phyloP scores from a whole-genome alignment of 1,140 invertebrate species.

The Caenorhabditis inopinata region DNA sequence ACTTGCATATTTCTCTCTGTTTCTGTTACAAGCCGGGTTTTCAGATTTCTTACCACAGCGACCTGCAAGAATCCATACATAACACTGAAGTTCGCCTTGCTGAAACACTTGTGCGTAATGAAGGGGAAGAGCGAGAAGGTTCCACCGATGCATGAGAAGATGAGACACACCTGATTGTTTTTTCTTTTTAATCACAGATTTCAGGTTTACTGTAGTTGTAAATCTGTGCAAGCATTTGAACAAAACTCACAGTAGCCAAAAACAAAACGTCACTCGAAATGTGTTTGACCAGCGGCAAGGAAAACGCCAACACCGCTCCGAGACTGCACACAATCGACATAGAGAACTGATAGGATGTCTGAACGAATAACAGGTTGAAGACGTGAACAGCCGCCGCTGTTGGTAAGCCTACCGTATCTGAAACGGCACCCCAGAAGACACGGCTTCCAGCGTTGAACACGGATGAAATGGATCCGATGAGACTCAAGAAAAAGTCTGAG shows the following conservation, averaged over 20 bases:
- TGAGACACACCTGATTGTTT: constrained; percentile 44
- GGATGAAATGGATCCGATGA: constrained; percentile 69
- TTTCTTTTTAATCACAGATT: no score
- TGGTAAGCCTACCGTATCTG: constrained; percentile 59
- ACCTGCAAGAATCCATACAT: constrained; percentile 45
- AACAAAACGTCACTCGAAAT: constrained; percentile 38
- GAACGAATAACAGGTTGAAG: neutral
- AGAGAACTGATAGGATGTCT: constrained; percentile 44
- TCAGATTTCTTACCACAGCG: constrained; percentile 40
- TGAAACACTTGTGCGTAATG: constrained; percentile 47
- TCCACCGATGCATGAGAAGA: constrained; percentile 49
- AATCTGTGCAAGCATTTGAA: no score
- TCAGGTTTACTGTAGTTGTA: no score
- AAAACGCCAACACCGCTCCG: constrained; percentile 36
- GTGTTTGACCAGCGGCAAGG: constrained; percentile 32
- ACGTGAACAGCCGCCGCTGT: neutral
- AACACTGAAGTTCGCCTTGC: constrained; percentile 45
- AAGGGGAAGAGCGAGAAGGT: constrained; percentile 50
- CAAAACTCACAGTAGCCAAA: constrained; percentile 18
- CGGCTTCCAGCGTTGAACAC: constrained; percentile 69
- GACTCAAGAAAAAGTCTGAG: constrained; percentile 69
- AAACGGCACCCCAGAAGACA: constrained; percentile 69
- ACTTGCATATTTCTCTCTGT: neutral
- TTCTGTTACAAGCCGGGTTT: neutral
- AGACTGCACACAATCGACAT: constrained; percentile 46